Conservation (phyloP, 1,140 invertebrate genomes). For the Stegodyphus mimosarum region DNA sequence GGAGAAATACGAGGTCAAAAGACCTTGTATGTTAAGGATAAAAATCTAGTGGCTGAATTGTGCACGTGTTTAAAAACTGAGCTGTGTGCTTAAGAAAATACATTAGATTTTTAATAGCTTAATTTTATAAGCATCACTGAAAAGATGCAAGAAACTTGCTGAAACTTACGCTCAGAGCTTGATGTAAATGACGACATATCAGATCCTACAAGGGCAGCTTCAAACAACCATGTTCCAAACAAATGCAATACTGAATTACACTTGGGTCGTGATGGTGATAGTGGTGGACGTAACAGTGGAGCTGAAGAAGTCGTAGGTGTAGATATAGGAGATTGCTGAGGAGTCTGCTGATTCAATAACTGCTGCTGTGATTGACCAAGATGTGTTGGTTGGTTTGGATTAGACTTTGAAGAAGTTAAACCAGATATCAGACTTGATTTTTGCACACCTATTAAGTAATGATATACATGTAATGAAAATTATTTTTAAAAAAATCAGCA, state of each 20-base stretch:
- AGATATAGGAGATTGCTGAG: slow-evolving; percentile 58
- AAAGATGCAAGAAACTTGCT: too few species aligned
- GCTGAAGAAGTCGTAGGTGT: slow-evolving; percentile 60
- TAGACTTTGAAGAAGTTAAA: slow-evolving; percentile 39
- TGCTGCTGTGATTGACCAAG: slow-evolving; percentile 48
- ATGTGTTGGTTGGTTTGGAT: background rate
- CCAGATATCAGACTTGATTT: slow-evolving; percentile 47
- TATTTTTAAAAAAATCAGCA: background rate
- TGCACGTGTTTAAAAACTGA: too few species aligned
- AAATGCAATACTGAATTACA: slow-evolving; percentile 94
- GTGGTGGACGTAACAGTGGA: slow-evolving; percentile 47
- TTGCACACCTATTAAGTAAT: slow-evolving; percentile 26
- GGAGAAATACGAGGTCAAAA: too few species aligned
- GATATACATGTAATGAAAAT: background rate
- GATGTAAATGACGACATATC: slow-evolving; percentile 63
- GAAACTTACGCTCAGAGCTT: slow-evolving; percentile 55
- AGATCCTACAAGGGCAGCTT: slow-evolving; percentile 89
- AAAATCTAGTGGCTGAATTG: too few species aligned
- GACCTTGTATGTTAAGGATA: too few species aligned
- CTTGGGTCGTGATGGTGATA: slow-evolving; percentile 76
- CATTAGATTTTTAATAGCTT: too few species aligned
- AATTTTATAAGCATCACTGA: too few species aligned
- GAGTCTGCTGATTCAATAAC: slow-evolving; percentile 58
- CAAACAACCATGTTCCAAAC: slow-evolving; percentile 97
- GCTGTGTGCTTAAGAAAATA: too few species aligned